phyloP scores from a whole-genome alignment of 2,888 invertebrate species.

The Andrena camellia region DNA sequence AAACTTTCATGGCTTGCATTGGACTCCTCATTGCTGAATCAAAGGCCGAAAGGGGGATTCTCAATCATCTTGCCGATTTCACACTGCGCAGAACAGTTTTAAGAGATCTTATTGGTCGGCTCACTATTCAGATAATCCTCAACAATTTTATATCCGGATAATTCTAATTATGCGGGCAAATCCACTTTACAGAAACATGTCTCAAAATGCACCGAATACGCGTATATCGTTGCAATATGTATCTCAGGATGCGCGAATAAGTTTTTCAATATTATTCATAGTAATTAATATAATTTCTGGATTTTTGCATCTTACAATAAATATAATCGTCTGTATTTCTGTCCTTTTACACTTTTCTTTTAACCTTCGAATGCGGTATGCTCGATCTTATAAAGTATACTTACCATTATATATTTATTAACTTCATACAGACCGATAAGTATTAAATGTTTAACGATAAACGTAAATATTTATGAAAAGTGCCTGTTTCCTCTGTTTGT shows the following conservation, averaged over 20 bases:
- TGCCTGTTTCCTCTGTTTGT: background rate
- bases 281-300: background rate
- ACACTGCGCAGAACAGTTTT: background rate
- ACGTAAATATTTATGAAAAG: slow-evolving; percentile 10
- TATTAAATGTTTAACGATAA: slow-evolving; percentile 10
- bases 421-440: background rate
- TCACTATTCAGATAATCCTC: background rate
- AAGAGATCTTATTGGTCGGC: background rate
- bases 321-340: no score
- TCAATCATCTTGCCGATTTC: slow-evolving; percentile 12
- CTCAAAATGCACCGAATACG: background rate
- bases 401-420: no score
- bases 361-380: no score
- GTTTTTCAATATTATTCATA: background rate
- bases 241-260: background rate
- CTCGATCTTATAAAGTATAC: no score
- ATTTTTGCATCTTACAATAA: background rate
- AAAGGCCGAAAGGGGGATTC: slow-evolving; percentile 29
- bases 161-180: no score
- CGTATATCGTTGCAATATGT: background rate
- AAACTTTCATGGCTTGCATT: slow-evolving; percentile 66
- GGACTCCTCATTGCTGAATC: slow-evolving; percentile 48
- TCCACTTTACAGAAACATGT: no score
- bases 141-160: no score
- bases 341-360: no score